These are phyloP conservation scores for Gopherus evgoodei DNA, from an alignment of 2,113 vertebrate genomes.

Conservation along the genomic window DNA sequence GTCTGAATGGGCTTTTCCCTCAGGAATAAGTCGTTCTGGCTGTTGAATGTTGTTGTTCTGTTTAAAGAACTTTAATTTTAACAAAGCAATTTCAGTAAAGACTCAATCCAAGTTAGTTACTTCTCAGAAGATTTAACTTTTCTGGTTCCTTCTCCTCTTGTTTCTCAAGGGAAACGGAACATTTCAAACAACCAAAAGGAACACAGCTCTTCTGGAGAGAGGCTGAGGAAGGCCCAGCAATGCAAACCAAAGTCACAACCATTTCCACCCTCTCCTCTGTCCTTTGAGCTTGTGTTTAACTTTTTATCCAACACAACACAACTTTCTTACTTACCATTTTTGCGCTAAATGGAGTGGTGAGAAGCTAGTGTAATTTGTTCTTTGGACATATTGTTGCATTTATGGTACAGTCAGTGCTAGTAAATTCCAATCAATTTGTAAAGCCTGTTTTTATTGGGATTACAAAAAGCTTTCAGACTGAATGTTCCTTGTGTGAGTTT, in stretches of 20 bases:
- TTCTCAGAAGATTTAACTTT: neutral
- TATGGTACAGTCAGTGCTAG: fast-evolving
- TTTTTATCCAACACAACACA: neutral
- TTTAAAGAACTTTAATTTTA: neutral
- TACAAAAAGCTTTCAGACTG: neutral
- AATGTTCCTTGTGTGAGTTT: neutral
- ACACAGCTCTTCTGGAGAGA: neutral
- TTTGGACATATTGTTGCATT: neutral
- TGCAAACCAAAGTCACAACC: neutral
- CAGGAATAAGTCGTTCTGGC: neutral
- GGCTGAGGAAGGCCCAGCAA: neutral
- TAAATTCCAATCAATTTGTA: neutral
- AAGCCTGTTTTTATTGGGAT: neutral
- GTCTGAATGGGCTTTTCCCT: neutral
- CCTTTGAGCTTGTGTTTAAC: neutral
- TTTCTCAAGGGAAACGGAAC: neutral
- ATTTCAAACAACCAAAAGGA: neutral
- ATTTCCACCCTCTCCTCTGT: neutral
- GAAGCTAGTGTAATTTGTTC: neutral
- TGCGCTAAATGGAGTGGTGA: neutral
- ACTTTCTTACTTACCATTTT: neutral
- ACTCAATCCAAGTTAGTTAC: neutral
- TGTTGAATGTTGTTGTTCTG: neutral
- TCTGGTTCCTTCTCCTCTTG: neutral
- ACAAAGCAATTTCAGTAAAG: neutral